Evolutionary conservation across 2,888 invertebrate genomes (phyloP).

Genomic region (Mactromeris polynyma): DNA sequence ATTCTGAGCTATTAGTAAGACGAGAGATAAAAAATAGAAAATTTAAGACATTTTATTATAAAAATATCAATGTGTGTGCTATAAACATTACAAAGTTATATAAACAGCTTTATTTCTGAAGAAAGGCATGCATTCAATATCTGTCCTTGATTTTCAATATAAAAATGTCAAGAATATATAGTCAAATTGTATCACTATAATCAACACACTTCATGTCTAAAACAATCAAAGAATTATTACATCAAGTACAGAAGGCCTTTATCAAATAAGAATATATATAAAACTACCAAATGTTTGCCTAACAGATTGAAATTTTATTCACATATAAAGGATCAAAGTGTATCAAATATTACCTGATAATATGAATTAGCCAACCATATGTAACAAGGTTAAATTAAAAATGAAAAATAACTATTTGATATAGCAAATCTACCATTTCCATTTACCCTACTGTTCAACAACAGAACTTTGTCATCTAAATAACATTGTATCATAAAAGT

Average conservation of each 20-base stretch:
- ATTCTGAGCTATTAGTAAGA: not conserved
- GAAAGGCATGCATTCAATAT: not conserved
- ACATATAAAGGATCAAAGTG: too few species aligned
- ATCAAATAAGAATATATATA: not conserved
- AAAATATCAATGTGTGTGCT: slow-evolving; percentile 3
- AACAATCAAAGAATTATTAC: not conserved
- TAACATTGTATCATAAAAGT: too few species aligned
- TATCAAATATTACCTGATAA: too few species aligned
- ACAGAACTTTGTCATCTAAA: too few species aligned
- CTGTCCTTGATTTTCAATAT: not conserved
- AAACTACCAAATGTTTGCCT: too few species aligned
- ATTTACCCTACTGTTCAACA: too few species aligned
- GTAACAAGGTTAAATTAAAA: too few species aligned
- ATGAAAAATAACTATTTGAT: too few species aligned
- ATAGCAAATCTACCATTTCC: too few species aligned
- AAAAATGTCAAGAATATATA: not conserved
- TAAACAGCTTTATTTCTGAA: not conserved
- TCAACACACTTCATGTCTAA: not conserved
- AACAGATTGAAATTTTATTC: too few species aligned
- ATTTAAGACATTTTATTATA: slow-evolving; percentile 5
- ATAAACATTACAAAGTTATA: not conserved
- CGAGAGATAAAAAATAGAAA: not conserved
- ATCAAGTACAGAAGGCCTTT: not conserved
- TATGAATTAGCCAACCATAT: too few species aligned
- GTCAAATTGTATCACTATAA: not conserved